phyloP scores from a whole-genome alignment of 1,140 invertebrate species.

The Zaprionus kolodkinae region DNA sequence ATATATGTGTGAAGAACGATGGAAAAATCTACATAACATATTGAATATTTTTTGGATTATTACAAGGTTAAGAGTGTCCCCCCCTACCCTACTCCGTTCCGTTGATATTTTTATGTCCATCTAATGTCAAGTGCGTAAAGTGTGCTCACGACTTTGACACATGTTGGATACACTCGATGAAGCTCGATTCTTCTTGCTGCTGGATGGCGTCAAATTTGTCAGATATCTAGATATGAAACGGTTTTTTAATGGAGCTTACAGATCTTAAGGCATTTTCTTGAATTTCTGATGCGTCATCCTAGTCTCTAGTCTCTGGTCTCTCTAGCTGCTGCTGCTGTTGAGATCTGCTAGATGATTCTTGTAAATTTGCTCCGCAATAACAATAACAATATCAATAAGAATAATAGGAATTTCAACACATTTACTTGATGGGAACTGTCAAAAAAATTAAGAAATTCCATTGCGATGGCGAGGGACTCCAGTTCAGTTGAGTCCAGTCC shows the following conservation, averaged over 20 bases:
- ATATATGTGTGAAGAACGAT: conserved; percentile 1
- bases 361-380: conserved; percentile 57
- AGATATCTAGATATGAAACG: conserved; percentile 39
- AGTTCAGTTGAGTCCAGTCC: background rate
- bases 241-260: conserved; percentile 74
- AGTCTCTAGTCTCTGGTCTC: conserved; percentile 1
- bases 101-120: conserved; percentile 5
- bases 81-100: conserved; percentile 10
- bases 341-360: conserved; percentile 71
- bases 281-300: conserved; percentile 58
- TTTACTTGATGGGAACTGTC: conserved; percentile 76
- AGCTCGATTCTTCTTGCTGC: conserved; percentile 17
- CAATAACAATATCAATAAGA: conserved; percentile 43
- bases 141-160: conserved; percentile 57
- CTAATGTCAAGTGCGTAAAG: conserved; percentile 66
- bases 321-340: conserved; percentile 1
- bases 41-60: conserved; percentile 17
- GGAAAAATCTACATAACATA: conserved; percentile 23
- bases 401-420: conserved; percentile 78
- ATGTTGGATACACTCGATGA: conserved; percentile 43
- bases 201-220: conserved; percentile 8
- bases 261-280: conserved; percentile 51
- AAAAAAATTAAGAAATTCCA: conserved; percentile 80
- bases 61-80: conserved; percentile 57
- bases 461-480: conserved; percentile 23